Evolutionary conservation across 2,113 vertebrate genomes (phyloP).

Genomic region (Petaurus breviceps): DNA sequence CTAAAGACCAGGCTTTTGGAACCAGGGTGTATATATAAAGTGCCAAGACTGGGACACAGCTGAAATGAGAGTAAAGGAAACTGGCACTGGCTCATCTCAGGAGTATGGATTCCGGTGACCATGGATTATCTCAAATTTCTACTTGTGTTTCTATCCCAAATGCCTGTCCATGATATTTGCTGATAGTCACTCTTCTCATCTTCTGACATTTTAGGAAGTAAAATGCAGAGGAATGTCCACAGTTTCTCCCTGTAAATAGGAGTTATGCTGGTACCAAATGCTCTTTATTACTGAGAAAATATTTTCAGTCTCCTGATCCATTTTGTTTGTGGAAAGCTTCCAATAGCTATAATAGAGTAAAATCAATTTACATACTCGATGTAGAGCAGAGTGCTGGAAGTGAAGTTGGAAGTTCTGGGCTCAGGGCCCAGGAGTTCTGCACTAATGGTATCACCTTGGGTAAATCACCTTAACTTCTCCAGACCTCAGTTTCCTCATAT

Average conservation of each 20-base stretch:
- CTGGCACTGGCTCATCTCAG: background rate
- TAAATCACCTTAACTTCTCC: background rate
- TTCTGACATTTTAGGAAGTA: background rate
- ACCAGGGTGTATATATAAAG: background rate
- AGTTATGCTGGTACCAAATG: background rate
- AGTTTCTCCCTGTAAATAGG: background rate
- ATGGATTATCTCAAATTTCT: background rate
- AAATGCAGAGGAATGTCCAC: fast-evolving
- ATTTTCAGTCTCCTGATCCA: background rate
- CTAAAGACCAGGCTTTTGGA: constrained; percentile 19
- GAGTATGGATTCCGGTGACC: background rate
- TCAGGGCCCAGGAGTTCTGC: background rate
- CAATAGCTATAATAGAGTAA: background rate
- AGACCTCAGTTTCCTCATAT: background rate
- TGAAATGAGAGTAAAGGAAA: no score
- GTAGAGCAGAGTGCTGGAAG: background rate
- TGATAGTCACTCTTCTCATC: background rate
- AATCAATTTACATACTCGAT: background rate
- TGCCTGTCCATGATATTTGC: background rate
- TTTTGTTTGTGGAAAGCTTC: background rate
- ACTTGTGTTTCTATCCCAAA: background rate
- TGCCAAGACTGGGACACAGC: fast-evolving
- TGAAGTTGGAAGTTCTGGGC: background rate
- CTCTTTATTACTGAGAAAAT: background rate
- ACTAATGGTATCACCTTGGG: background rate